phyloP scores from a whole-genome alignment of 2,797 vertebrate genomes.

The Channallabes apus region DNA sequence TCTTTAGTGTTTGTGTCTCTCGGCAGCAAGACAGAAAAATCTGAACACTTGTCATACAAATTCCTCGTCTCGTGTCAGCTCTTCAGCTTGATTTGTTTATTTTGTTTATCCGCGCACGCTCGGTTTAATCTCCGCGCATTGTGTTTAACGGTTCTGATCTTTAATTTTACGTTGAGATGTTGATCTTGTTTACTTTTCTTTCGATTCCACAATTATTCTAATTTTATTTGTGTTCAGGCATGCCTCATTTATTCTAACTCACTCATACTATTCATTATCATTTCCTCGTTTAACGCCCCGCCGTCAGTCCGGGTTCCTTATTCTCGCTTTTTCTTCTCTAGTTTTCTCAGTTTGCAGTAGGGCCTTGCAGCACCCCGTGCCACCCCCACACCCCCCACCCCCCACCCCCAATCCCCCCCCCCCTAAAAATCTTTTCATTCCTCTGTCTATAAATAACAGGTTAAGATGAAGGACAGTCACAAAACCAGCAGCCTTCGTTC shows the following conservation, averaged over 20 bases:
- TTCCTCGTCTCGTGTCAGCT: not conserved
- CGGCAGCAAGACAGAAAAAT: not conserved
- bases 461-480: not conserved
- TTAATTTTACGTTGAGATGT: not conserved
- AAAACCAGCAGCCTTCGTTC: not conserved
- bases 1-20: not conserved
- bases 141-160: not conserved
- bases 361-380: not conserved
- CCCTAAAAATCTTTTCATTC: not conserved
- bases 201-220: not conserved
- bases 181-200: not conserved
- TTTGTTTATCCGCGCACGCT: not conserved
- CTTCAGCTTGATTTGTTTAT: not conserved
- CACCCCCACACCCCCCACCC: too few species aligned
- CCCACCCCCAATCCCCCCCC: too few species aligned
- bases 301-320: not conserved
- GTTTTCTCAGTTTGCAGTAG: not conserved
- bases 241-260: not conserved
- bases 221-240: conserved; percentile 1
- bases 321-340: not conserved
- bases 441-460: not conserved
- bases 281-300: not conserved
- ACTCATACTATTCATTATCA: not conserved
- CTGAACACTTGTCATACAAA: not conserved
- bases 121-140: not conserved